Conservation (phyloP, 1,140 invertebrate genomes). For the Habropoda laboriosa region DNA sequence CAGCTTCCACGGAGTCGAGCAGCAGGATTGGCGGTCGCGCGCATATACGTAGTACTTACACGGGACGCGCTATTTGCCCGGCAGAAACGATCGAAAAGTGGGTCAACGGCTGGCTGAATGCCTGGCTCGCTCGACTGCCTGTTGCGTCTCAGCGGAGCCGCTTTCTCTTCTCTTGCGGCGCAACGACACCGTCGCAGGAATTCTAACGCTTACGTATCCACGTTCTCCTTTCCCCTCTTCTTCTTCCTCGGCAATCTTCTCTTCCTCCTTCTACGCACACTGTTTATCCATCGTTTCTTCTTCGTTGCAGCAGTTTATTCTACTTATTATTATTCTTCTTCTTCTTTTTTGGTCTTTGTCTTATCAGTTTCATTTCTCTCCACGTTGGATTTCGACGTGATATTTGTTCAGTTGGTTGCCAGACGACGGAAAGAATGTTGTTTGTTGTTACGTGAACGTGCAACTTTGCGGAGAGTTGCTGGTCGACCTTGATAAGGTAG, state of each 20-base stretch:
- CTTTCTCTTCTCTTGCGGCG: slow-evolving; percentile 75
- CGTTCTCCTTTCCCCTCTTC: slow-evolving; percentile 19
- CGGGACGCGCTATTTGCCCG: slow-evolving; percentile 68
- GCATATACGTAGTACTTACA: slow-evolving; percentile 39
- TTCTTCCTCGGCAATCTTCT: background rate
- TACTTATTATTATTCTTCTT: too few species aligned
- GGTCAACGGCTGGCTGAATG: slow-evolving; percentile 71
- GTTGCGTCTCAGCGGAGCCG: slow-evolving; percentile 66
- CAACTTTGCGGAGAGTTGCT: slow-evolving; percentile 10
- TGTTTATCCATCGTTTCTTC: slow-evolving; percentile 8
- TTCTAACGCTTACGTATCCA: slow-evolving; percentile 72
- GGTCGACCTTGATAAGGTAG: slow-evolving; percentile 21
- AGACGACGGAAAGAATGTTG: slow-evolving; percentile 6
- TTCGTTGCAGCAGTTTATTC: too few species aligned
- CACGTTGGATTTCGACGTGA: too few species aligned
- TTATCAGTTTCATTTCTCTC: too few species aligned
- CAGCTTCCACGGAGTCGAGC: slow-evolving; percentile 39
- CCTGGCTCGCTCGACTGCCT: slow-evolving; percentile 55
- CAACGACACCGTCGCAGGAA: slow-evolving; percentile 64
- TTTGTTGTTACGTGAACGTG: slow-evolving; percentile 4
- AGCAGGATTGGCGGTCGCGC: slow-evolving; percentile 50
- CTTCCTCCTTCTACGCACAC: background rate
- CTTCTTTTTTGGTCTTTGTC: slow-evolving; percentile 4
- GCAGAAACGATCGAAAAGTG: slow-evolving; percentile 72
- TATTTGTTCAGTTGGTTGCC: background rate